Base-by-base conservation (phyloP, 2,113 vertebrate genomes). In the Mesitornis unicolor region DNA sequence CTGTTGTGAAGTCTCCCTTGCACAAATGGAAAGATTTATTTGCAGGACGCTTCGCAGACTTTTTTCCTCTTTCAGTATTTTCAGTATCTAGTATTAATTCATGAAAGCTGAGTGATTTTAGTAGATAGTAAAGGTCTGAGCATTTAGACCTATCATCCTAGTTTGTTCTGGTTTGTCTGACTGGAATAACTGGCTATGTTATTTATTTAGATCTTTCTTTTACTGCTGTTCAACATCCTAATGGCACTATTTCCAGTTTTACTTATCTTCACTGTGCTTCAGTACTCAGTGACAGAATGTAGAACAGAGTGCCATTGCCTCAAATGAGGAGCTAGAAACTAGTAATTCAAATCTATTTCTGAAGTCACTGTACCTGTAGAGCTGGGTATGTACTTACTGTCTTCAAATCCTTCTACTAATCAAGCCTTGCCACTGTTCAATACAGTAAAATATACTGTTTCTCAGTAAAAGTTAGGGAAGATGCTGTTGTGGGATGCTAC, bases 1-100 rank as follows among this genome's bases (percentile, higher is more conserved):
- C 25, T 51, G 1, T 7, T 82, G 21, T 53, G 50, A 77, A 11
- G 13, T 20, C 14, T 90, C 4, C 2, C 31, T 67, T 59, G 16
- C 20, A 42, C 10, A 35, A 60, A 75, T 6, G 1, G 22, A 31
- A 61, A n/a, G 15, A n/a, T 15, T 61, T 61, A 4, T 36, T 74
- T 45, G n/a, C 3, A 13, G 40, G 10, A 57, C 53, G 8, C 31
- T 40, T 2, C 2, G 4, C 16, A 15, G 80, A 26, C 5, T 1
- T 2, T 69, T 67, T 68, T n/a, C 7, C 14, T 26, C 21, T 57
- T 60, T 35, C 16, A 65, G 20, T 48, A 13, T 79, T 89, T 82
- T 59, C 18, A 51, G 3, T 57, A 31, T 33, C 36, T 60, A 17
- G 5, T 51, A 51, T 80, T 68, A 54, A 26, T 86, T 68, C 17